Base-by-base conservation (phyloP, 2,888 invertebrate species). In the Diadegma fenestrale region DNA sequence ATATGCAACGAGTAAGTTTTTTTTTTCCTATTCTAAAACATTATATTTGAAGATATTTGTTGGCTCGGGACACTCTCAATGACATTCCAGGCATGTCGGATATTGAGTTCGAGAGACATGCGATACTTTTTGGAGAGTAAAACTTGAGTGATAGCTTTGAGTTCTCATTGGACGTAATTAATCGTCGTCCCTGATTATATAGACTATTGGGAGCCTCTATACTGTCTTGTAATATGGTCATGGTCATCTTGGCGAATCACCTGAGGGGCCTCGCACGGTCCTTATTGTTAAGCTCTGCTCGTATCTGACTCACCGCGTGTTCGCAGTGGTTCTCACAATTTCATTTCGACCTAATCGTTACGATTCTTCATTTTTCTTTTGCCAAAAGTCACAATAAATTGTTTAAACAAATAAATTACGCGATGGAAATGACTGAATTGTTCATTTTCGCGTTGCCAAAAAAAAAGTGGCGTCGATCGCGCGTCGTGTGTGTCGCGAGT, bases 221-320 rank as follows among this genome's bases (percentile, higher is more conserved):
- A n/a, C n/a, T 92, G 91, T 87, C 90, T 91, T 88, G 91, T 92
- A 92, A 92, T 92, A 92, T 92, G 92, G 92, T 92, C 92, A 92
- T 91, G 92, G 92, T 90, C 92, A 91, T 92, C 89, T 89, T 90
- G 90, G 91, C 92, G 91, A 92, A 92, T 92, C 91, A 92, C 92
- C 92, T 90, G 90, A 89, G 91, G 86, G 92, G 92, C 91, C 92
- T 92, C 90, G 90, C 80, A 75, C 82, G 84, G 85, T 87, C 85
- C 84, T 87, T 85, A 85, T 85, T 87, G 83, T 87, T 85, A 78
- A 81, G 82, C 75, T 80, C 71, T 45, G 41, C 84, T 78, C 78
- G 78, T 84, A 72, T 72, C 90, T 92, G 91, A 92, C 90, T 91
- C 91, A 91, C 88, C 84, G 37, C 30, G 30, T 4, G 30, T 4